These are phyloP conservation scores for Zhuqinia jingwanae DNA, from an alignment of 2,888 invertebrate genomes.

Conservation along the genomic window DNA sequence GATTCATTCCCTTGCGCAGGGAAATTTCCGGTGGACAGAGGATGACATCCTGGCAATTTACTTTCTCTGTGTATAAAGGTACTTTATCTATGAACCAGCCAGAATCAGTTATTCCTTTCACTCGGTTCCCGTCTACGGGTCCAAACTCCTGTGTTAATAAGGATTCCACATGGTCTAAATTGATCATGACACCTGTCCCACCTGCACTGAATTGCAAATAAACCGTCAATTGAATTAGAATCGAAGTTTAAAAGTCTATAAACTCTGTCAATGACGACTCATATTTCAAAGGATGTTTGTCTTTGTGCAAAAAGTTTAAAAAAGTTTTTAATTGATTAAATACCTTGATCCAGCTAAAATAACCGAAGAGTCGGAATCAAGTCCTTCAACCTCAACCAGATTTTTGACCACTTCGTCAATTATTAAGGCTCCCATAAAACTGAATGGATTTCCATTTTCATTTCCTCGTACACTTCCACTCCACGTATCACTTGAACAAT, in stretches of 20 bases:
- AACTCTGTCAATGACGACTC: too few relatives aligned
- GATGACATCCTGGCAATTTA: conserved; percentile 81
- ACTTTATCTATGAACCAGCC: conserved; percentile 97
- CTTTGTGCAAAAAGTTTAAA: too few relatives aligned
- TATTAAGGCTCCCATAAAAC: conserved; percentile 93
- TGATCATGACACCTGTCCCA: conserved; percentile 95
- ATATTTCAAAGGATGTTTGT: too few relatives aligned
- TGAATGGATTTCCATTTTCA: conserved; percentile 85
- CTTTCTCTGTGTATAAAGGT: conserved; percentile 85
- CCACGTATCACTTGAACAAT: conserved; percentile 98
- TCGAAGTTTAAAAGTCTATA: too few relatives aligned
- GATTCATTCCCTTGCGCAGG: conserved; percentile 88
- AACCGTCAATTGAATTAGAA: background rate
- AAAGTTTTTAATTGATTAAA: too few relatives aligned
- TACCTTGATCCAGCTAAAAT: conserved; percentile 87
- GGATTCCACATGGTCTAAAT: conserved; percentile 90
- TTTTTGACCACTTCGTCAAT: conserved; percentile 88
- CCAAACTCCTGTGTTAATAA: conserved; percentile 70
- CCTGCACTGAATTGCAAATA: conserved; percentile 86
- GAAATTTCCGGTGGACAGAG: conserved; percentile 86
- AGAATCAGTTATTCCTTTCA: conserved; percentile 94
- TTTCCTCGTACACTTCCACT: conserved; percentile 88
- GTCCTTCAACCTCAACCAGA: conserved; percentile 85
- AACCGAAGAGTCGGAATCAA: conserved; percentile 87
- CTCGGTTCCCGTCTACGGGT: conserved; percentile 80